phyloP scores from a whole-genome alignment of 2,888 invertebrate species.

The Parapristionchus giblindavisi region DNA sequence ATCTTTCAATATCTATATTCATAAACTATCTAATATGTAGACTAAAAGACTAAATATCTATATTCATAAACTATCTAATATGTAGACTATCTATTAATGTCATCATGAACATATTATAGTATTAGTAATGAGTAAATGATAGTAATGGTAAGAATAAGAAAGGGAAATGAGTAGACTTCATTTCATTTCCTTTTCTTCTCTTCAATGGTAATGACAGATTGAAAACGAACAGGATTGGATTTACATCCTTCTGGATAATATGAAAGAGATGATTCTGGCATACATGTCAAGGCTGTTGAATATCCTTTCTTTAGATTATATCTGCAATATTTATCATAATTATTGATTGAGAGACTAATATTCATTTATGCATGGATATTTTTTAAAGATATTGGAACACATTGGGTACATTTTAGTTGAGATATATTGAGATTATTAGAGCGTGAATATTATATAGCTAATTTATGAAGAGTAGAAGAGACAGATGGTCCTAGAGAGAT shows the following conservation, averaged over 20 bases:
- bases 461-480: neutral
- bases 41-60: too few species aligned
- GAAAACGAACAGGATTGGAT: conserved; percentile 14
- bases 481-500: neutral
- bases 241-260: conserved; percentile 34
- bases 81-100: too few species aligned
- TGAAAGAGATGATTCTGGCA: conserved; percentile 5
- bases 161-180: neutral
- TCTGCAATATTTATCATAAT: neutral
- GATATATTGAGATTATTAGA: too few species aligned
- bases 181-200: conserved; percentile 29
- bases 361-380: neutral
- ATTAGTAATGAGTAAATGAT: neutral
- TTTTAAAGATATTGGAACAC: conserved; percentile 23
- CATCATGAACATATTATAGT: too few species aligned
- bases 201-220: too few species aligned
- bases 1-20: too few species aligned
- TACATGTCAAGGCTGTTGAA: conserved; percentile 7
- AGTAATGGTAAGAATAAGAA: neutral
- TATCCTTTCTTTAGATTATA: neutral
- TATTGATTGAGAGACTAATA: neutral
- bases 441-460: too few species aligned
- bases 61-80: too few species aligned
- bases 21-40: too few species aligned
- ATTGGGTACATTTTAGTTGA: conserved; percentile 1